Base-by-base conservation (phyloP, 2,797 vertebrate species). In the Phalloptychus januarius region DNA sequence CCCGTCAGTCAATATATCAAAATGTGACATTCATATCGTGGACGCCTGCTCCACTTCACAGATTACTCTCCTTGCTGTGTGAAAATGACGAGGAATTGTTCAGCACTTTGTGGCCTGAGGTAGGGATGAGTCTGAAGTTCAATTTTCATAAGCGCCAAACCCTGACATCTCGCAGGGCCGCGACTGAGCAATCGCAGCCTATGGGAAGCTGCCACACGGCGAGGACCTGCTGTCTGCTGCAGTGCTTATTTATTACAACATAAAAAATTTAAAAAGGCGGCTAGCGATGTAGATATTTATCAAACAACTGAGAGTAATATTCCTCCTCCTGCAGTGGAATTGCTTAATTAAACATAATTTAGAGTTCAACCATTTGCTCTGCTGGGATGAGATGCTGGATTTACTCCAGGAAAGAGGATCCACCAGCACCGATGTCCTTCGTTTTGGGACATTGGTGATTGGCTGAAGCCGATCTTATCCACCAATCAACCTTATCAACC, bases 121-220 rank as follows among this genome's bases (percentile, higher is more conserved):
- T 93, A 65, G 90, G 88, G 89, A 93, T 83, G 90, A 90, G 85
- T 92, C 92, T 93, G 83, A 74, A 79, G 90, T 89, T 91, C 84
- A 87, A 82, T 94, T 94, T 92, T 91, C 83, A 81, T 84, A 84
- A 83, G 79, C 28, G 73, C 74, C 84, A 91, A 91, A 85, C 84
- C 87, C 76, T 83, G 87, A 93, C 85, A 86, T 87, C 80, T 90
- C 87, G 72, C 76, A 75, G 85, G 90, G 83, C 85, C 86, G 83
- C 89, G 89, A 92, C 86, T 86, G 85, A 88, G 82, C 88, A 88
- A 86, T 78, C 63, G 87, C 65, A 73, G 81, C 85, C 84, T 70
- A 81, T 78, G 80, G 79, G 83, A 90, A 87, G 77, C 76, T 86
- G 79, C 86, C 84, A 85, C 81, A 83, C 77, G 65, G 79, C 79